Conservation (phyloP, 2,113 vertebrate genomes). For the Podarcis cretensis region DNA sequence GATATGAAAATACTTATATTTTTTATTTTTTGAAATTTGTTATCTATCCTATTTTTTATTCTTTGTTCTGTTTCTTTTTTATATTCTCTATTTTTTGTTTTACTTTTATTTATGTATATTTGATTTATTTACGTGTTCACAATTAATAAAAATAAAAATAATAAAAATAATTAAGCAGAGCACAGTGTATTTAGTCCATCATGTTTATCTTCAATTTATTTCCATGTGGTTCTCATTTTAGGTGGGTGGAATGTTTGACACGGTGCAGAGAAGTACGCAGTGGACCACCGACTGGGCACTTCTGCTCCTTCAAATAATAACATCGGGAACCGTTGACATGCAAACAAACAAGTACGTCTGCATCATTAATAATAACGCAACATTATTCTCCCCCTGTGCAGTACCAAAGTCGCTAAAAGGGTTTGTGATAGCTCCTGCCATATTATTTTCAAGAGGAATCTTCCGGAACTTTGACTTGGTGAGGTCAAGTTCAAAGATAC, state of each 20-base stretch:
- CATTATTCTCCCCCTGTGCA: neutral
- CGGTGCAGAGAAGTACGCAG: conserved; percentile 75
- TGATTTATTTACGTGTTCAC: too few relatives aligned
- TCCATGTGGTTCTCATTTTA: conserved; percentile 11
- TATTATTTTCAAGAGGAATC: neutral
- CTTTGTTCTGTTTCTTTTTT: too few relatives aligned
- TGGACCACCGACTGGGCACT: conserved; percentile 80
- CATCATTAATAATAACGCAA: neutral
- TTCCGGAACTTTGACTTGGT: neutral
- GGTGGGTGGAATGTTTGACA: conserved; percentile 81
- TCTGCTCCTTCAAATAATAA: conserved; percentile 78
- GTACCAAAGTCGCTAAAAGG: neutral
- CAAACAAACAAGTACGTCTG: conserved; percentile 73
- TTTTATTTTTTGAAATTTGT: too few relatives aligned
- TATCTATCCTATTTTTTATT: too few relatives aligned
- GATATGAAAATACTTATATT: too few relatives aligned
- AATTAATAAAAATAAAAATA: too few relatives aligned
- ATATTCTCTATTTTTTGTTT: too few relatives aligned
- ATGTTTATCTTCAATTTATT: neutral
- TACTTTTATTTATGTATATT: too few relatives aligned
- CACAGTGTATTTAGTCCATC: neutral
- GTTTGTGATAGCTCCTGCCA: neutral
- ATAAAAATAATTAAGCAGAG: neutral
- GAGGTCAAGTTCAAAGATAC: neutral
- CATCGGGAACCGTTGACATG: conserved; percentile 76